Evolutionary conservation across 2,113 vertebrate species (phyloP).

Genomic region (Petromus typicus): DNA sequence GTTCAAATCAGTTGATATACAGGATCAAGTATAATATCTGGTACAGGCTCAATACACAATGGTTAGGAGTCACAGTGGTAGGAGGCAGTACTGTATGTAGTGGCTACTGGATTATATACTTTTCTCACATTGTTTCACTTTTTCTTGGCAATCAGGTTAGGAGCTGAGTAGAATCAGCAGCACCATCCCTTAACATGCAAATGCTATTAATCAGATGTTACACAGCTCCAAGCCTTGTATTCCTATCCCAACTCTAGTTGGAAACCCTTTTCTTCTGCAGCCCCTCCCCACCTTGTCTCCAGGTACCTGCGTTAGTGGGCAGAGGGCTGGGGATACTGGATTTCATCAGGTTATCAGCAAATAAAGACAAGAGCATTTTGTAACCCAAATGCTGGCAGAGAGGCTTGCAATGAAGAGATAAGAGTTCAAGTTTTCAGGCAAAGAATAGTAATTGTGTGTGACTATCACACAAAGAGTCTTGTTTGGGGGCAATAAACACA

Average conservation of each 20-base stretch:
- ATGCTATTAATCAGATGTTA: background rate
- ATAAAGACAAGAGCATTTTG: conserved; percentile 11
- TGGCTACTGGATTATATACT: background rate
- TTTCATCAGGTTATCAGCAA: background rate
- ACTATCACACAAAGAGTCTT: conserved; percentile 58
- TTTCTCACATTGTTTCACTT: background rate
- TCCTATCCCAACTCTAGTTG: background rate
- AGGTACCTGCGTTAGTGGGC: background rate
- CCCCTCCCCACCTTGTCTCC: background rate
- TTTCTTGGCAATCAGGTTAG: background rate
- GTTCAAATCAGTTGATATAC: background rate
- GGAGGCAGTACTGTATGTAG: background rate
- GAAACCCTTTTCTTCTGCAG: background rate
- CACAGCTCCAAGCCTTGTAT: background rate
- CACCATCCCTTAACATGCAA: background rate
- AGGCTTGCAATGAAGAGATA: conserved; percentile 33
- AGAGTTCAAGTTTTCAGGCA: conserved; percentile 55
- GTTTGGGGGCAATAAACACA: conserved; percentile 5
- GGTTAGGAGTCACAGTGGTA: background rate
- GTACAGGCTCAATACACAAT: background rate
- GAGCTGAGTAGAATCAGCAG: conserved; percentile 7
- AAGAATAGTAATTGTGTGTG: conserved; percentile 51
- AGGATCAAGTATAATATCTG: conserved; percentile 1
- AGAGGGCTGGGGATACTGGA: background rate
- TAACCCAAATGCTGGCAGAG: conserved; percentile 36